These are phyloP conservation scores for Manduca sexta DNA, from an alignment of 1,140 invertebrate genomes.

Conservation along the genomic window DNA sequence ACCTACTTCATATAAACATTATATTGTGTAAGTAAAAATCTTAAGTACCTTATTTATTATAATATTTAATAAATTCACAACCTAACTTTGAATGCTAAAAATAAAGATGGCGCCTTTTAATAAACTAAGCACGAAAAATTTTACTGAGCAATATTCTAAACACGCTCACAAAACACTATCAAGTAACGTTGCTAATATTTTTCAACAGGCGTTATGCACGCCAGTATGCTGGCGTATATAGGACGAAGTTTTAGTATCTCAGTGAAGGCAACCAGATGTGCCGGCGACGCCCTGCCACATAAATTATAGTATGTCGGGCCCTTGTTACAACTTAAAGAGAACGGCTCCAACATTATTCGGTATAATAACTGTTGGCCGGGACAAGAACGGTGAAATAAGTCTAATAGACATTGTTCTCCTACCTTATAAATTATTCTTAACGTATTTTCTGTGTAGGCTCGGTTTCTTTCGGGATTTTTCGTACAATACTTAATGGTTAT, in stretches of 20 bases:
- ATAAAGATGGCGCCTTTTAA: no score
- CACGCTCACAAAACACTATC: no score
- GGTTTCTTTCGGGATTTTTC: no score
- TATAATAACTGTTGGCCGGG: slow-evolving; percentile 13
- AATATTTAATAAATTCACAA: neutral
- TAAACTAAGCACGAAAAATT: no score
- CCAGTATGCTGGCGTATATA: no score
- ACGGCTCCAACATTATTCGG: slow-evolving; percentile 10
- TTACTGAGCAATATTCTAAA: no score
- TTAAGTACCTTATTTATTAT: neutral
- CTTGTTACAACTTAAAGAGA: slow-evolving; percentile 15
- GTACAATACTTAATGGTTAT: no score
- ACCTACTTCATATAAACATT: neutral
- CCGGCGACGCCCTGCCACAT: slow-evolving; percentile 31
- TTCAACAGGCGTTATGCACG: no score
- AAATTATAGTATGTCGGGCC: slow-evolving; percentile 48
- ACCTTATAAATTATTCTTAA: no score
- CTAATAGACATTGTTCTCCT: neutral
- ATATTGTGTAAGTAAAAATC: neutral
- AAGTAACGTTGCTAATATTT: no score
- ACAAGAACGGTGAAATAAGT: slow-evolving; percentile 3
- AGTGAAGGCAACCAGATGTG: slow-evolving; percentile 44
- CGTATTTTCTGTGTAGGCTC: no score
- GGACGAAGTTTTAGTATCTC: slow-evolving; percentile 12
- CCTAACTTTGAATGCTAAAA: no score